Conservation (phyloP, 2,888 invertebrate genomes). For the Mechanitis mazaeus region DNA sequence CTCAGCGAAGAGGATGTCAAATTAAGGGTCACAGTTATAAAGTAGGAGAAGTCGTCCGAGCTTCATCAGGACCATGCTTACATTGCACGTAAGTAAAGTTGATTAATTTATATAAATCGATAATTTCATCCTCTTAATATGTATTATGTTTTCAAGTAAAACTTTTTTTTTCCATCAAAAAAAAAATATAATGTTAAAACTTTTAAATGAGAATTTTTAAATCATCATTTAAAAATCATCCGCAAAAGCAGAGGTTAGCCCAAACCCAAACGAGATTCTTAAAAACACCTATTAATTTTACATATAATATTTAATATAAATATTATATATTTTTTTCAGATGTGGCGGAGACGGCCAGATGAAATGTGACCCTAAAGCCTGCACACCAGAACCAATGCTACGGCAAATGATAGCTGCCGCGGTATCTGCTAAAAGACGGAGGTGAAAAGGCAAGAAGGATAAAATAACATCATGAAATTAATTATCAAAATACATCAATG, state of each 20-base stretch:
- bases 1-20: conserved; percentile 87
- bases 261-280: not conserved
- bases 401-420: conserved; percentile 93
- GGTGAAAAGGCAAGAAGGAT: conserved; percentile 72
- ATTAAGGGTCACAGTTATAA: conserved; percentile 89
- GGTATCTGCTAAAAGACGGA: conserved; percentile 83
- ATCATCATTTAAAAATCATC: no score
- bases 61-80: conserved; percentile 94
- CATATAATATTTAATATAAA: conserved; percentile 1
- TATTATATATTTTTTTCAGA: conserved; percentile 67
- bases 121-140: no score
- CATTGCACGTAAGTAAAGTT: conserved; percentile 90
- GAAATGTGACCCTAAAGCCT: conserved; percentile 94
- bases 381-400: conserved; percentile 92
- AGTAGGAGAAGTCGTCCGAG: conserved; percentile 89
- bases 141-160: no score
- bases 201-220: no score
- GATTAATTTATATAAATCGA: not conserved
- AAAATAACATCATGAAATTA: conserved; percentile 43
- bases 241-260: no score
- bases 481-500: conserved; percentile 61
- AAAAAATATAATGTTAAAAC: no score
- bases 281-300: not conserved
- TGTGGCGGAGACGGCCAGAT: conserved; percentile 95
- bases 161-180: no score